Percentiles rank a stretch among this genome's conserved stretches.
Conservation (phyloP, 2,113 vertebrate genomes). For the Hemiprocne comata region DNA sequence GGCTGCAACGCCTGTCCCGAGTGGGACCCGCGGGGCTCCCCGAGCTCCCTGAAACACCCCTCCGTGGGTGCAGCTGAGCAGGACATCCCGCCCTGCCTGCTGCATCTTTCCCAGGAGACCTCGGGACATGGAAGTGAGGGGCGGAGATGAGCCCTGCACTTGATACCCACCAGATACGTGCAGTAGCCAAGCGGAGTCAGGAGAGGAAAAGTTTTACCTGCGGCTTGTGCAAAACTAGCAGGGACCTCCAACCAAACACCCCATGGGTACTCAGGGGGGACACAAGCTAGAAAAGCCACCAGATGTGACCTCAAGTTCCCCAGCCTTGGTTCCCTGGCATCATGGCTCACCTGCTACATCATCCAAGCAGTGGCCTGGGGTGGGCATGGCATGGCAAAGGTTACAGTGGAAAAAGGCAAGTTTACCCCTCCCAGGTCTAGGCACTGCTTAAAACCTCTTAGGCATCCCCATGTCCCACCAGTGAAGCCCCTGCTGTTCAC, state of each 20-base stretch:
- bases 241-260: background rate
- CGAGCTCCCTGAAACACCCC: accelerated
- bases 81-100: background rate
- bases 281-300: background rate
- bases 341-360: accelerated
- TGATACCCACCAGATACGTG: accelerated
- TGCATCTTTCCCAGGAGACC: accelerated
- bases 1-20: background rate
- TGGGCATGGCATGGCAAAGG: background rate
- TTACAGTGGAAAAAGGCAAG: background rate
- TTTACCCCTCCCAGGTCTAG: background rate
- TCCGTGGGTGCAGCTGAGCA: background rate
- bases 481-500: background rate
- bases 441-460: background rate
- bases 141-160: accelerated
- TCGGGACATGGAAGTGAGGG: accelerated
- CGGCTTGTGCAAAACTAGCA: background rate
- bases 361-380: background rate
- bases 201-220: background rate
- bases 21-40: background rate
- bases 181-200: accelerated
- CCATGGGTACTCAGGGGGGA: accelerated
- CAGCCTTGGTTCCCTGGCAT: background rate
- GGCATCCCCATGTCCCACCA: background rate
- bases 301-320: background rate